These are phyloP conservation scores for Camelus bactrianus DNA, from an alignment of 2,113 vertebrate genomes.

Conservation along the genomic window DNA sequence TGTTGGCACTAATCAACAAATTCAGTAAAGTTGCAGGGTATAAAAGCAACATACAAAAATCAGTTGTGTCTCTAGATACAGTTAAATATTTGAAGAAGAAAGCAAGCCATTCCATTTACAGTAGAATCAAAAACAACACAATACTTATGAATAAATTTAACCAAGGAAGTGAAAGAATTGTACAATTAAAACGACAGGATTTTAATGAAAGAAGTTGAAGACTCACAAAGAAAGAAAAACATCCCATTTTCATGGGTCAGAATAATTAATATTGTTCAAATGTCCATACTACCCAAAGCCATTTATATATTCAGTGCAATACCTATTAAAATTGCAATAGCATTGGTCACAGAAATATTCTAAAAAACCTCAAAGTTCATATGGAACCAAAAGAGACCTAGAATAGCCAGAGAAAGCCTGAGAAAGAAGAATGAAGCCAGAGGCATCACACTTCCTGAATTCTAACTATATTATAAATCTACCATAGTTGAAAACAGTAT, in stretches of 20 bases:
- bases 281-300: neutral
- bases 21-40: neutral
- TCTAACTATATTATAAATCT: neutral
- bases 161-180: neutral
- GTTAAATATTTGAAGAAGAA: neutral
- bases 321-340: neutral
- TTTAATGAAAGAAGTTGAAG: neutral
- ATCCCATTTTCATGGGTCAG: neutral
- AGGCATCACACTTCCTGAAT: neutral
- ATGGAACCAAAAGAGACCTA: neutral
- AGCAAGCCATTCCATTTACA: neutral
- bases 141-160: neutral
- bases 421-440: neutral
- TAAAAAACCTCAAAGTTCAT: neutral
- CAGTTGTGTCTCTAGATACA: neutral
- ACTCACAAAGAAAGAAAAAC: neutral
- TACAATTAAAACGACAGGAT: neutral
- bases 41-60: neutral
- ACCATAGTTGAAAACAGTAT: neutral
- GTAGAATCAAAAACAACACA: neutral
- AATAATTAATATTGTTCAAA: neutral
- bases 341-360: neutral
- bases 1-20: neutral
- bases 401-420: neutral
- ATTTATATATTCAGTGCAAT: neutral